phyloP scores from a whole-genome alignment of 2,888 invertebrate species.

The Litoditis marina region DNA sequence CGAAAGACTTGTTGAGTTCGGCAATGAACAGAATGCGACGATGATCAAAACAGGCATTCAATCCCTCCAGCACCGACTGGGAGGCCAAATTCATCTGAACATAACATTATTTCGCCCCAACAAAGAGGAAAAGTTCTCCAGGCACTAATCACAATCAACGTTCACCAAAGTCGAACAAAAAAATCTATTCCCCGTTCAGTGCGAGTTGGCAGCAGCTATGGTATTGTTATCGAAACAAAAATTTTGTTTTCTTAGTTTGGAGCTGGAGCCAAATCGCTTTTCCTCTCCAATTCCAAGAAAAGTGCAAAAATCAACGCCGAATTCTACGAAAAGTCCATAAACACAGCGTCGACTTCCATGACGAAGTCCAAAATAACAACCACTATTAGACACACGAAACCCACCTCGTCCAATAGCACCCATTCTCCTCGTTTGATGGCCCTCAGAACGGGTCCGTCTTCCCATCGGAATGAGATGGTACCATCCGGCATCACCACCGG shows the following conservation, averaged over 20 bases:
- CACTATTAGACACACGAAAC: neutral
- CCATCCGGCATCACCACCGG: slow-evolving; percentile 80
- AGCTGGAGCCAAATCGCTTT: no score
- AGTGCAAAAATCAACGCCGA: no score
- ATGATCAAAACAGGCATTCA: slow-evolving; percentile 97
- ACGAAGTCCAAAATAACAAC: no score
- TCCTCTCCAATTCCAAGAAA: neutral
- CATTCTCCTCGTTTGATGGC: slow-evolving; percentile 89
- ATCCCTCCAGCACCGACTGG: slow-evolving; percentile 93
- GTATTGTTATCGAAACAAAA: no score
- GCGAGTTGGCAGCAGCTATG: no score
- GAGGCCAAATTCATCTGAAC: slow-evolving; percentile 88
- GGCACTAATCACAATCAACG: neutral
- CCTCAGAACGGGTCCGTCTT: slow-evolving; percentile 88
- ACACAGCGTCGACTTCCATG: no score
- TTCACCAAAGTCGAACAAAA: neutral
- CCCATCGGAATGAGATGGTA: slow-evolving; percentile 84
- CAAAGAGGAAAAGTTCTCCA: neutral
- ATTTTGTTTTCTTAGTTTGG: no score
- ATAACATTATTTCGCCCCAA: neutral
- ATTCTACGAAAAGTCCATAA: no score
- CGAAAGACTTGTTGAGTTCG: slow-evolving; percentile 72
- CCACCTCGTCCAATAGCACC: slow-evolving; percentile 88
- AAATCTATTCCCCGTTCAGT: neutral
- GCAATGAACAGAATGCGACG: slow-evolving; percentile 91